Percentiles rank a stretch among this genome's conserved stretches.
Evolutionary conservation across 2,113 vertebrate species (phyloP).

Genomic region (Hemichromis elongatus): DNA sequence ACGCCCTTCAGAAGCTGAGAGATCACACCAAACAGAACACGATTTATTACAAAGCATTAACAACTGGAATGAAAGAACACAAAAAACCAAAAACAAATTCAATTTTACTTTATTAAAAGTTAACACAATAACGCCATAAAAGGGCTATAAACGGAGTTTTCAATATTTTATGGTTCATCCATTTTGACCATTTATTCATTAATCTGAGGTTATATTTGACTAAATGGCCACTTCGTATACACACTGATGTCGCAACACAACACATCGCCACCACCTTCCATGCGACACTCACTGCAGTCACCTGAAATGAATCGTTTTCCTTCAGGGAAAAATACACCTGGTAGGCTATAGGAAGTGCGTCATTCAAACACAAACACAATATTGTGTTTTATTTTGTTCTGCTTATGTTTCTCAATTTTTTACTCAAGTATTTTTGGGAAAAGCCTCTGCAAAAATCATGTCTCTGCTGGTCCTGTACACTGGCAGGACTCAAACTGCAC

Average conservation of each 20-base stretch:
- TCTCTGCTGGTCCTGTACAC: not conserved
- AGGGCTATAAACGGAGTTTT: not conserved
- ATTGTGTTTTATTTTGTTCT: too few relatives aligned
- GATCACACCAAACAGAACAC: not conserved
- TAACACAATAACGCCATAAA: not conserved
- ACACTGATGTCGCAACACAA: not conserved
- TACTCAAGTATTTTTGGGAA: too few relatives aligned
- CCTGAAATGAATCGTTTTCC: not conserved
- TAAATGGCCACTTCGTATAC: fast-evolving
- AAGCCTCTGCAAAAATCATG: too few relatives aligned
- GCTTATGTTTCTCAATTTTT: too few relatives aligned
- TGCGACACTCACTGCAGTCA: not conserved
- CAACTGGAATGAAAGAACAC: not conserved
- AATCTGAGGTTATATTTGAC: not conserved
- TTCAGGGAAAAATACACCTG: not conserved
- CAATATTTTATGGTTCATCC: fast-evolving
- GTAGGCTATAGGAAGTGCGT: not conserved
- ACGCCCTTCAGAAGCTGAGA: not conserved
- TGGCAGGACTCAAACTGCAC: not conserved
- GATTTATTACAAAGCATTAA: not conserved
- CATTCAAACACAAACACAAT: not conserved
- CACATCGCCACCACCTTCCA: not conserved
- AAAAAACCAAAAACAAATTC: not conserved
- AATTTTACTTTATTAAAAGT: not conserved
- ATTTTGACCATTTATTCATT: not conserved